Conservation (phyloP, 2,888 invertebrate genomes). For the Eilema caniola region DNA sequence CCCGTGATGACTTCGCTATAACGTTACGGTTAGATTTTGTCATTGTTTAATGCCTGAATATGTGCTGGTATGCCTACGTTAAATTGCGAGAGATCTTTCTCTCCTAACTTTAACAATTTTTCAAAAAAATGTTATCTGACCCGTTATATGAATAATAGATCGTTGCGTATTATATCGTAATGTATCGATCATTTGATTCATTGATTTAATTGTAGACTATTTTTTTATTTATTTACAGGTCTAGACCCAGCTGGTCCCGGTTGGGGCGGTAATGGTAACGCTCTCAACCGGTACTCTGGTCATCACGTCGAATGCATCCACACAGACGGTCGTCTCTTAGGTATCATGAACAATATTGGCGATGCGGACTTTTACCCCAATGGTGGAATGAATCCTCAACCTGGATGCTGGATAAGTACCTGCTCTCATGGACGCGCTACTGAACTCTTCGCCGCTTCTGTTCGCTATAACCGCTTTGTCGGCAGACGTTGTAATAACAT, state of each 20-base stretch:
- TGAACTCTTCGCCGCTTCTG: conserved; percentile 65
- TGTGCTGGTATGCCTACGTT: too few species aligned
- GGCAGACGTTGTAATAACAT: conserved; percentile 60
- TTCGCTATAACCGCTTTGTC: conserved; percentile 61
- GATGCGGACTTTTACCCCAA: conserved; percentile 73
- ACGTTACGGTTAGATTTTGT: too few species aligned
- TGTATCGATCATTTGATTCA: neutral
- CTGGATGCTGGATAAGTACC: conserved; percentile 65
- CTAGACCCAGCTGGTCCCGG: conserved; percentile 74
- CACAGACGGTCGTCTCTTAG: conserved; percentile 67
- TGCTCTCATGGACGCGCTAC: conserved; percentile 69
- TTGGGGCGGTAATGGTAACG: conserved; percentile 59
- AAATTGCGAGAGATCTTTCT: too few species aligned
- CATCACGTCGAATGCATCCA: conserved; percentile 72
- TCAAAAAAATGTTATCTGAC: too few species aligned
- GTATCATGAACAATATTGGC: conserved; percentile 60
- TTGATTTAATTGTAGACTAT: neutral
- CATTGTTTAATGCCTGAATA: too few species aligned
- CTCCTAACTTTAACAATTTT: too few species aligned
- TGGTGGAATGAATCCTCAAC: conserved; percentile 68
- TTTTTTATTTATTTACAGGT: conserved; percentile 44
- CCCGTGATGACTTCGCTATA: too few species aligned
- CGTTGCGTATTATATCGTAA: too few species aligned
- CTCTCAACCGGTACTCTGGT: conserved; percentile 56
- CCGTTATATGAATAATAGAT: too few species aligned